Percentiles rank a stretch among this genome's conserved stretches.
Evolutionary conservation across 1,140 invertebrate genomes (phyloP).

Genomic region (Megathymus violae): DNA sequence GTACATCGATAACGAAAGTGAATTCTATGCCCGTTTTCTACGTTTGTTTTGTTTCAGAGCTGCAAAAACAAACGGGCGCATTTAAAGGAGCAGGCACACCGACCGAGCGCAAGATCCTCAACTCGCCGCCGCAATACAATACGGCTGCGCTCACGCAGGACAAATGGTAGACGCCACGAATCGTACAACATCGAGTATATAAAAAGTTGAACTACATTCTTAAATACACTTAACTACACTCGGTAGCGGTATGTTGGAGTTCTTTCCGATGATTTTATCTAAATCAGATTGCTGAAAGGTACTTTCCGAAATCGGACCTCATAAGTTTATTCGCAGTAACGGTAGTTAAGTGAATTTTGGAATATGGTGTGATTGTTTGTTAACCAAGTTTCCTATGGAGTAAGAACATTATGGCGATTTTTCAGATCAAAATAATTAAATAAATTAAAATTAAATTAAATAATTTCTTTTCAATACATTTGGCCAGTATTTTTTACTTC

Average conservation of each 20-base stretch:
- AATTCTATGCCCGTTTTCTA: too few species aligned
- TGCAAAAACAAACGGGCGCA: conserved; percentile 62
- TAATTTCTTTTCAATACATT: too few species aligned
- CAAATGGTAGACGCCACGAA: conserved; percentile 57
- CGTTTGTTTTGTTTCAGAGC: conserved; percentile 48
- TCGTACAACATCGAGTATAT: not conserved
- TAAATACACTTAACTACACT: not conserved
- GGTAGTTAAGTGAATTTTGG: not conserved
- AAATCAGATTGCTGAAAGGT: conserved; percentile 3
- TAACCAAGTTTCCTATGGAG: not conserved
- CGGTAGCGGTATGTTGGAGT: not conserved
- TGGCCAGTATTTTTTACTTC: conserved; percentile 19
- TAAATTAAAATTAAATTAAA: too few species aligned
- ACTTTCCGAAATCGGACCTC: not conserved
- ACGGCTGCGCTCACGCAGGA: conserved; percentile 55
- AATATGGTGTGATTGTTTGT: conserved; percentile 6
- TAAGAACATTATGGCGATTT: not conserved
- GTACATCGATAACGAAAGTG: too few species aligned
- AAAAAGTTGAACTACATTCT: not conserved
- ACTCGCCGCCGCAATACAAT: conserved; percentile 62
- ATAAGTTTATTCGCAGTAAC: not conserved
- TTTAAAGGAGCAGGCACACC: conserved; percentile 46
- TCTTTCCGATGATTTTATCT: not conserved
- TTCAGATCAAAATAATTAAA: too few species aligned
- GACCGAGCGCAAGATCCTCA: conserved; percentile 53